Evolutionary conservation across 2,888 invertebrate species (phyloP), one percentile per base, ranked within the genome.

Genomic region (Hylaea fasciaria): DNA sequence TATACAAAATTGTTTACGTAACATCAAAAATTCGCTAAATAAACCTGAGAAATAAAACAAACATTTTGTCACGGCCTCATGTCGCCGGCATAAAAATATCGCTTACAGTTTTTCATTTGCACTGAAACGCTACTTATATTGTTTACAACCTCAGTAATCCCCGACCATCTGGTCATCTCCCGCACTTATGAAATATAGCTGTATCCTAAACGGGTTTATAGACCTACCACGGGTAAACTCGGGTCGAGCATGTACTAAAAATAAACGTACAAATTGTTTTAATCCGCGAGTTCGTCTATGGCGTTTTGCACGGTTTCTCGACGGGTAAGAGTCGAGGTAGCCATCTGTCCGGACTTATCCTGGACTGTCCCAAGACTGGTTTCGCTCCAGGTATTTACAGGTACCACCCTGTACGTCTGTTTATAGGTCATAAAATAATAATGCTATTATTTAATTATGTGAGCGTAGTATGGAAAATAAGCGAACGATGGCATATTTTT

Each of bases 191-290:
- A 72, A 77, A 76, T 67, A 73, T 69, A 57, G 71, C 73, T 65
- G 71, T 56, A 74, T 76, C 73, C 72, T 74, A 73, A 81, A 80
- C 74, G 65, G 70, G 73, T 83, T 83, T 81, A 82, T 80, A 77
- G 80, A 79, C 75, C 74, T 72, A 78, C 78, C 76, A 76, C 72
- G 72, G 70, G 69, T 69, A 71, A 85, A 81, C 74, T 73, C 5
- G 76, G 86, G 85, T 80, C 82, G 80, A 68, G 68, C 61, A 57
- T 70, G 67, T 73, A 73, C 80, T 83, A 82, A 84, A 83, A 84
- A 84, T 83, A 85, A 78, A 80, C 76, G 70, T 77, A 78, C 77
- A 81, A 79, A 74, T 65, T 71, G 72, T 79, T 79, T 81, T 81
- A 80, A 79, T 81, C 77, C 71, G 59, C 59, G 69, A 52, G 67